These are phyloP conservation scores for Bovichtus diacanthus DNA, from an alignment of 2,797 vertebrate species.

Conservation along the genomic window DNA sequence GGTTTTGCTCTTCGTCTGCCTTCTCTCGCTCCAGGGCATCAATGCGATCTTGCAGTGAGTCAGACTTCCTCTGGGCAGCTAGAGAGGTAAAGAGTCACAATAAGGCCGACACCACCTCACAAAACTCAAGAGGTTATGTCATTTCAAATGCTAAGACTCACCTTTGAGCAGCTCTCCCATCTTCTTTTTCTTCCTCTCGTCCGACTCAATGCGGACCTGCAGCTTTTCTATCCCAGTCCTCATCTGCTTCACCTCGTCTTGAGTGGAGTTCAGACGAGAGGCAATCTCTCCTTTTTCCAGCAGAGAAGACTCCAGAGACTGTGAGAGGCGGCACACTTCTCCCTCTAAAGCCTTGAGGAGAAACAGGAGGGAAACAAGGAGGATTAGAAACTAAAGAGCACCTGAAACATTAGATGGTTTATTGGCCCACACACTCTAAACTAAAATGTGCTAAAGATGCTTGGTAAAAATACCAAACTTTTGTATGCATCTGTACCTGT, in stretches of 20 bases:
- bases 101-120: slow-evolving; percentile 15
- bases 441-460: neutral
- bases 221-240: slow-evolving; percentile 91
- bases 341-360: slow-evolving; percentile 70
- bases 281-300: slow-evolving; percentile 91
- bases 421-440: neutral
- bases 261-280: slow-evolving; percentile 87
- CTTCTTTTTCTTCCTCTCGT: slow-evolving; percentile 88
- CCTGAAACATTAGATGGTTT: neutral
- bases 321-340: slow-evolving; percentile 84
- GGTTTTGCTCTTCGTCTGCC: slow-evolving; percentile 88
- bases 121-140: neutral
- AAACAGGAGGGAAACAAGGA: neutral
- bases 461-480: no score
- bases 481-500: no score
- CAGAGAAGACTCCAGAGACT: slow-evolving; percentile 88
- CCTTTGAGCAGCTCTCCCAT: slow-evolving; percentile 87
- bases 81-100: slow-evolving; percentile 15
- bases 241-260: slow-evolving; percentile 89
- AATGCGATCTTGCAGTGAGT: slow-evolving; percentile 88
- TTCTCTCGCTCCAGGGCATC: slow-evolving; percentile 90
- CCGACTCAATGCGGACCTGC: slow-evolving; percentile 91
- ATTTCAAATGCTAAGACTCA: slow-evolving; percentile 20
- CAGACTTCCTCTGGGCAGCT: slow-evolving; percentile 86
- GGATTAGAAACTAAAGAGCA: neutral